phyloP scores from a whole-genome alignment of 2,113 vertebrate genomes.

The Pseudolaguvia tuberculata region DNA sequence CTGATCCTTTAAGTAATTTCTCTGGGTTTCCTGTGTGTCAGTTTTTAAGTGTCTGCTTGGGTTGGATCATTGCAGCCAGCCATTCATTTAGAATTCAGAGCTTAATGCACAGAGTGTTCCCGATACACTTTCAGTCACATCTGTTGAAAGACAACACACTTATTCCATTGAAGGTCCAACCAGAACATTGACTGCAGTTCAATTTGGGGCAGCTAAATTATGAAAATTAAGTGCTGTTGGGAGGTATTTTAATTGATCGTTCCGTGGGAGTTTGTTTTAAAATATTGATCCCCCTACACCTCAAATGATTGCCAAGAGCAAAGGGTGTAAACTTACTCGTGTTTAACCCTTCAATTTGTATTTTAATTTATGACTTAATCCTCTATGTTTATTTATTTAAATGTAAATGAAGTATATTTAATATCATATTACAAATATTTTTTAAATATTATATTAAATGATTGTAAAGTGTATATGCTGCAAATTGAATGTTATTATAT shows the following conservation, averaged over 20 bases:
- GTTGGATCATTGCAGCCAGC: slow-evolving; percentile 66
- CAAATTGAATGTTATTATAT: too few species aligned
- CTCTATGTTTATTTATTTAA: too few species aligned
- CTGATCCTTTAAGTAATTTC: slow-evolving; percentile 89
- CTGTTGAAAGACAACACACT: slow-evolving; percentile 76
- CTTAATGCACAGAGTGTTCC: slow-evolving; percentile 79
- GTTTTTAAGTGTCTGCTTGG: slow-evolving; percentile 75
- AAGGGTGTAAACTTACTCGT: neutral
- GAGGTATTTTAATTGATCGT: slow-evolving; percentile 73
- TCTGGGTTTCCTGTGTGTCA: slow-evolving; percentile 73
- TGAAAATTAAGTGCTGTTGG: slow-evolving; percentile 79
- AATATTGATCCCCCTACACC: slow-evolving; percentile 71
- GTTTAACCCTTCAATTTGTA: neutral
- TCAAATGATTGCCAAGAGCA: slow-evolving; percentile 47
- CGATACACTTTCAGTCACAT: slow-evolving; percentile 73
- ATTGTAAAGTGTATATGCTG: neutral
- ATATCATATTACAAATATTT: too few species aligned
- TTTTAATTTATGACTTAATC: neutral
- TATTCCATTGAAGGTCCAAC: slow-evolving; percentile 64
- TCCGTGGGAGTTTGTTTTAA: slow-evolving; percentile 69
- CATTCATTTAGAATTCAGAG: slow-evolving; percentile 79
- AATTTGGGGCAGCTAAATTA: slow-evolving; percentile 67
- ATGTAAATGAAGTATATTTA: too few species aligned
- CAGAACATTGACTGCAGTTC: slow-evolving; percentile 63
- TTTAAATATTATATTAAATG: too few species aligned